These are phyloP conservation scores for Sarcophaga subvicina DNA, from an alignment of 2,888 invertebrate genomes.

Conservation along the genomic window DNA sequence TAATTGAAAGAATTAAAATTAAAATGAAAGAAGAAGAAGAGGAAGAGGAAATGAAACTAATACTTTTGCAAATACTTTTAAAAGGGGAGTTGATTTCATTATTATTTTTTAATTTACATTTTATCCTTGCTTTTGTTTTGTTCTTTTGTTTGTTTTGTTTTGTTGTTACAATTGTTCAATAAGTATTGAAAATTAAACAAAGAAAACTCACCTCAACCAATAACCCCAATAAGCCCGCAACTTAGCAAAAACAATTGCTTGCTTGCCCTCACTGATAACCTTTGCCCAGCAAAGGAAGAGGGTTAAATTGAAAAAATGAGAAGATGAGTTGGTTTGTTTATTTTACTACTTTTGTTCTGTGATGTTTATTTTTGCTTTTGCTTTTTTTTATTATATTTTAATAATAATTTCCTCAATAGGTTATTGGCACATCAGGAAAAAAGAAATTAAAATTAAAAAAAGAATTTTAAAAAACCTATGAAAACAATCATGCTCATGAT, in stretches of 20 bases:
- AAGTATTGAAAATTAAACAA: conserved; percentile 49
- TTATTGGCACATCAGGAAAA: conserved; percentile 56
- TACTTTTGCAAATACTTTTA: neutral
- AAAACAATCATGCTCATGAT: too few relatives aligned
- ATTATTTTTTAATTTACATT: conserved; percentile 66
- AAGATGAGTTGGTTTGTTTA: too few relatives aligned
- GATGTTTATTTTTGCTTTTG: conserved; percentile 24
- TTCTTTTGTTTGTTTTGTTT: too few relatives aligned
- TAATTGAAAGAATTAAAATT: too few relatives aligned
- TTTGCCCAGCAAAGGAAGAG: too few relatives aligned
- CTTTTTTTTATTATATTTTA: conserved; percentile 51
- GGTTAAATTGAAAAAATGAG: too few relatives aligned
- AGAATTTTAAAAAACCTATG: neutral
- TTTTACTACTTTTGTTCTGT: neutral
- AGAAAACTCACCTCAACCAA: neutral
- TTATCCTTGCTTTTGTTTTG: conserved; percentile 9
- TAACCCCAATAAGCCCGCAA: too few relatives aligned
- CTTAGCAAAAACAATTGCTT: too few relatives aligned
- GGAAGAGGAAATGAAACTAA: too few relatives aligned
- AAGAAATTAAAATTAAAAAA: neutral
- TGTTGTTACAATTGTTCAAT: conserved; percentile 40
- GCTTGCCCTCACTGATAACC: too few relatives aligned
- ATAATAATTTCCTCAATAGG: conserved; percentile 58
- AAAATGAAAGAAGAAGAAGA: neutral
- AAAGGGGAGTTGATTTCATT: conserved; percentile 41